Base-by-base conservation (phyloP, 2,797 vertebrate genomes). In the Chaenodraco wilsoni region DNA sequence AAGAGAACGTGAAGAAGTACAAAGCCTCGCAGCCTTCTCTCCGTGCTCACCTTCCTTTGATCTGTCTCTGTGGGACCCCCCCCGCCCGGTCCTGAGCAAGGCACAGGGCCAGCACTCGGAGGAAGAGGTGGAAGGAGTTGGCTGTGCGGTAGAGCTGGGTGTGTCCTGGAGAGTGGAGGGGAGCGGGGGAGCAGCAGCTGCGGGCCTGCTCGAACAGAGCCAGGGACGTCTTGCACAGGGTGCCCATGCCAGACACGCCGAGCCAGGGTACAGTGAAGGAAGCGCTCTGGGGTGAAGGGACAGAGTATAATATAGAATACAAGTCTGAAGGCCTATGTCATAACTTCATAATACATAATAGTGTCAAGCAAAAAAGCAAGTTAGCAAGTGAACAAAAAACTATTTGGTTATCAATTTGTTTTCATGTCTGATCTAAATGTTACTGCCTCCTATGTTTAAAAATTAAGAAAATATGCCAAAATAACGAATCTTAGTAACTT, bases 101-200 rank as follows among this genome's bases (percentile, higher is more conserved):
- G 87, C 96, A 94, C 85, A 90, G 91, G 79, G 96, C 96, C 92
- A 99, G 92, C 92, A 99, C 94, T 70, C 94, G 93, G 69, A 99
- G 95, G 88, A 99, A 99, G 92, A 99, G 96, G 69, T 95, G 95
- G 85, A 97, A 99, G 87, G 98, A 99, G 94, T 94, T 98, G 89
- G 94, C 93, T 69, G 95, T 95, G 84, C 93, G 91, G 88, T 96
- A 98, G 14, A 98, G 93, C 83, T 96, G 91, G 71, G 84, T 74
- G 88, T 95, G 94, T 71, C 79, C 88, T 16, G 81, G 43, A 27
- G 94, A 94, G 73, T 63, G 67, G 46, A 93, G 83, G 33, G 81
- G 85, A 70, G 84, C 71, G 1, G 92, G 86, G 73, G 67, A 79
- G 90, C 96, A 98, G 91, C 95, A 98, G 80, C 87, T 93, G 84